Evolutionary conservation across 2,113 vertebrate species (phyloP), one percentile per base, ranked within the genome.

Genomic region (Tor tambroides): DNA sequence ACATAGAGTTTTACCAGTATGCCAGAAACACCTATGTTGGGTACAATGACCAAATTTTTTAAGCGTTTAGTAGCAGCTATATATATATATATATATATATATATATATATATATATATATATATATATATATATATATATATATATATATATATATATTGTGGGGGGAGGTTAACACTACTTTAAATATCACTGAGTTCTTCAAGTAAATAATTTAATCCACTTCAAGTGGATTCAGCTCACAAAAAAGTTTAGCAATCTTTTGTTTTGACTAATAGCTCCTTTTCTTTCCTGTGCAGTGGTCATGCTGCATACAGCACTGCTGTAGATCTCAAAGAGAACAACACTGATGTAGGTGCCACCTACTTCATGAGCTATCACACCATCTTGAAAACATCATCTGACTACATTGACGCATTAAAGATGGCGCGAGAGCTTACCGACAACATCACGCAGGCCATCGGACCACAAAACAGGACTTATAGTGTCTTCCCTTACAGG

Each of bases 301-400:
- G 98, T 5, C 98, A 99, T 17, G 98, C 98, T 38, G 97, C 96
- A 0, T 99, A 99, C 28, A 87, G 90, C 61, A 93, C 96, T 0
- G 97, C 97, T 1, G 96, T 99, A 10, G 95, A 95, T 87, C 89
- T 98, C 3, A 91, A 94, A 49, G 89, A 92, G 30, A 94, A 95
- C 9, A 79, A 91, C 86, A 93, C 94, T 0, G 80, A 92, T 0
- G 92, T 99, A 0, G 98, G 98, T 65, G 97, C 98, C 87, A 96
- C 96, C 0, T 97, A 99, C 71, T 99, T 99, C 90, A 98, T 98
- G 97, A 98, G 96, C 21, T 99, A 96, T 89, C 98, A 99, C 93
- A 97, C 97, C 0, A 95, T 98, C 72, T 92, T 99, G 59, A 96
- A 96, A 88, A 96, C 92, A 2, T 98, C 98, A 0, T 86, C 96